Evolutionary conservation across 2,113 vertebrate genomes (phyloP), one percentile per base, ranked within the genome.

Genomic region (Alaudala cheleensis): DNA sequence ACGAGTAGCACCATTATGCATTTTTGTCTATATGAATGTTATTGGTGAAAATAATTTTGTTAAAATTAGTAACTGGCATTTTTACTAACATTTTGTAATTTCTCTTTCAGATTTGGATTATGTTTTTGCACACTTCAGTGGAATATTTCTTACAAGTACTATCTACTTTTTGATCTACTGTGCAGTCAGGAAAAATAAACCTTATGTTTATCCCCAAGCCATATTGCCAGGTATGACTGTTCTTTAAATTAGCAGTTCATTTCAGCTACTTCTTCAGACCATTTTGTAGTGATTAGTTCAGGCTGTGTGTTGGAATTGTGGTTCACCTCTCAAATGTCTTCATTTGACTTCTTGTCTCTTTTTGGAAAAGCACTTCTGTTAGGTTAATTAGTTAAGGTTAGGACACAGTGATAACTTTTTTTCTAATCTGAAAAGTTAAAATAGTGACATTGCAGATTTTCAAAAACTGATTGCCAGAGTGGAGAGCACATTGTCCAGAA

Each of bases 81-180:
- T 74, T 81, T 56, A 33, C 10, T 70, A 39, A 29, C 23, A 39
- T 84, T 80, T 71, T 71, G 3, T 44, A 21, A 57, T 91, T 91
- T 97, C 7, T 94, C 5, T 97, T 98, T 69, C 97, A 99, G 99
- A 99, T 95, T 96, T 99, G 51, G 99, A 99, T 95, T 99, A 99
- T 37, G 97, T 99, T n/a, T 98, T 98, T 90, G 98, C 98, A 21
- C 98, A 99, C 78, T 98, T 98, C 85, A 98, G 97, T 25, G 99
- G 99, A 39, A 99, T 99, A 94, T 99, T 99, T 94, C 86, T 99
- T 49, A 97, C 98, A 22, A 99, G 98, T 92, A 98, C 98, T 0
- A 14, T 99, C 51, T 99, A 99, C 94, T 99, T 99, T 91, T 81
- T 98, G 65, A 97, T 98, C 57, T 99, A 99, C 94, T 99, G 98